Percentiles rank a stretch among this genome's conserved stretches.
These are phyloP conservation scores for Platichthys flesus DNA, from an alignment of 2,113 vertebrate species.

Conservation along the genomic window DNA sequence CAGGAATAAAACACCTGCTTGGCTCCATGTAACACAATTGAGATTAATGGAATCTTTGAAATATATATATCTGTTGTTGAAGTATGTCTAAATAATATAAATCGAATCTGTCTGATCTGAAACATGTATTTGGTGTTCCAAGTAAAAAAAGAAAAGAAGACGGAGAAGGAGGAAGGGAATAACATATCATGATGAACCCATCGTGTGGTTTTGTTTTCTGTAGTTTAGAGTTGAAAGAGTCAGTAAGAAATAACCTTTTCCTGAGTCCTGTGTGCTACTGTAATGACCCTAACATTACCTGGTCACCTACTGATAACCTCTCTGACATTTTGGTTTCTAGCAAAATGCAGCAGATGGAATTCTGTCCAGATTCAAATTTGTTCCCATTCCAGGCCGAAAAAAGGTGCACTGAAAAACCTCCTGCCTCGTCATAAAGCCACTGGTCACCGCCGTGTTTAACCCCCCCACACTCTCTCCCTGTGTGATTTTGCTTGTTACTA, in stretches of 20 bases:
- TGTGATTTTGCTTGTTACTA: constrained; percentile 57
- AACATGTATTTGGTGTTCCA: no score
- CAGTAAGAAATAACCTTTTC: no score
- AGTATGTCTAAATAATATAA: no score
- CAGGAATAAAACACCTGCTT: no score
- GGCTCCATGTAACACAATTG: no score
- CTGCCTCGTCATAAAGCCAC: constrained; percentile 44
- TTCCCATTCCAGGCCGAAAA: constrained; percentile 87
- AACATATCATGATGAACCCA: no score
- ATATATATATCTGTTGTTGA: no score
- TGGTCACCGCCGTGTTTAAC: constrained; percentile 63
- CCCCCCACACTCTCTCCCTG: not conserved
- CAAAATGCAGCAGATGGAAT: constrained; percentile 85
- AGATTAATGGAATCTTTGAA: no score
- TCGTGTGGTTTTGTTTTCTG: not conserved
- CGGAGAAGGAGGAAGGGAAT: no score
- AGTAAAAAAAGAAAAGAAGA: no score
- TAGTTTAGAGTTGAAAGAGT: not conserved
- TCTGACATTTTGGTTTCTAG: constrained; percentile 91
- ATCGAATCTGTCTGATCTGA: no score
- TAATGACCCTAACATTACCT: not conserved
- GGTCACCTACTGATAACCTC: constrained; percentile 62
- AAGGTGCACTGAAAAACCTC: constrained; percentile 86
- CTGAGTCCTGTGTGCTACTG: not conserved
- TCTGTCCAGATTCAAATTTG: constrained; percentile 89